These are phyloP conservation scores for Tuberolachnus salignus DNA, from an alignment of 2,888 invertebrate species.

Conservation along the genomic window DNA sequence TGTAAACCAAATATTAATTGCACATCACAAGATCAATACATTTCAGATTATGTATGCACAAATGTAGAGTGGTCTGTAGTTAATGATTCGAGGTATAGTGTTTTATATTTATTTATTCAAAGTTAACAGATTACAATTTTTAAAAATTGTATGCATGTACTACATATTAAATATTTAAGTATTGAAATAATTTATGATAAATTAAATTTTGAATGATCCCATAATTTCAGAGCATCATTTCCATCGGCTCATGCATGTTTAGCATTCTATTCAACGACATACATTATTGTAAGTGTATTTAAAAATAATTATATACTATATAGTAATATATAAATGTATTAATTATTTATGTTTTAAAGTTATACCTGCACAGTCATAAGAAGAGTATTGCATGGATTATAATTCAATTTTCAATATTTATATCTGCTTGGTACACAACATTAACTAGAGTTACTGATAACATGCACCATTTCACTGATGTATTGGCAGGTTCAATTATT, in stretches of 20 bases:
- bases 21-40: slow-evolving; percentile 65
- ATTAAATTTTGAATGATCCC: background rate
- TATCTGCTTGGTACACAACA: slow-evolving; percentile 64
- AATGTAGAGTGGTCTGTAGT: slow-evolving; percentile 61
- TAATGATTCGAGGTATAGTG: slow-evolving; percentile 59
- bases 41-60: slow-evolving; percentile 74
- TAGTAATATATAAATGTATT: background rate
- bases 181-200: background rate
- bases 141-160: no score
- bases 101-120: no score
- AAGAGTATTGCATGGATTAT: slow-evolving; percentile 73
- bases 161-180: background rate
- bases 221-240: slow-evolving; percentile 62
- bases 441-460: slow-evolving; percentile 68
- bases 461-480: slow-evolving; percentile 70
- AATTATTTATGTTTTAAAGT: slow-evolving; percentile 65
- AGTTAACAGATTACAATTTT: no score
- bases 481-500: slow-evolving; percentile 66
- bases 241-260: slow-evolving; percentile 64
- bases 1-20: slow-evolving; percentile 80
- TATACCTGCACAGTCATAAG: slow-evolving; percentile 86
- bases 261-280: slow-evolving; percentile 60
- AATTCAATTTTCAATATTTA: slow-evolving; percentile 64
- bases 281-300: slow-evolving; percentile 54
- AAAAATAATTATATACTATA: slow-evolving; percentile 1